phyloP scores from a whole-genome alignment of 2,113 vertebrate species.

The Eulemur rufifrons region DNA sequence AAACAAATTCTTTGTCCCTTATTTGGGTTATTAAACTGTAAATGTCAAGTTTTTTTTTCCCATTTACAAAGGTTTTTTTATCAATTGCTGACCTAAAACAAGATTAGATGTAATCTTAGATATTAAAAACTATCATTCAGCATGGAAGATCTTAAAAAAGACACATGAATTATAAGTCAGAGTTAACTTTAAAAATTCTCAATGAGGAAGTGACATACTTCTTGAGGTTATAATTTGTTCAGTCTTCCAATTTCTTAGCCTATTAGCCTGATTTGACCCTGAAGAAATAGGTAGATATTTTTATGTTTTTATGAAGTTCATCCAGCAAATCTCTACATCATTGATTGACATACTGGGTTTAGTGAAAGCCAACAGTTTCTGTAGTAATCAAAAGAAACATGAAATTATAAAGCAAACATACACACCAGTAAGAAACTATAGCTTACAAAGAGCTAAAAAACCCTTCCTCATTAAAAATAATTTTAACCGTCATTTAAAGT shows the following conservation, averaged over 20 bases:
- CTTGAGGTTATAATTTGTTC: not conserved
- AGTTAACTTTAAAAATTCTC: not conserved
- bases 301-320: not conserved
- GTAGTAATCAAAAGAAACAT: not conserved
- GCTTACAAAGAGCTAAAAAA: not conserved
- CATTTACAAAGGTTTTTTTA: not conserved
- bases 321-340: not conserved
- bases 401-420: not conserved
- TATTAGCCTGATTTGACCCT: not conserved
- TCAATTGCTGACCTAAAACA: not conserved
- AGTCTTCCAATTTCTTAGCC: not conserved
- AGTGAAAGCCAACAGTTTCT: not conserved
- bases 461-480: not conserved
- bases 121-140: not conserved
- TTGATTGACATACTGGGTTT: not conserved
- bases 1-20: not conserved
- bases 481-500: not conserved
- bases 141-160: not conserved
- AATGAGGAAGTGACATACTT: not conserved
- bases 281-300: not conserved
- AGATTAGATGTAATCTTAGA: not conserved
- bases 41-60: not conserved
- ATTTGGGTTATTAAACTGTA: conserved; percentile 13
- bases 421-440: not conserved
- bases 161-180: not conserved